Conservation (phyloP, 92 coral and sea anemone species). For the Palythoa grandiflora region DNA sequence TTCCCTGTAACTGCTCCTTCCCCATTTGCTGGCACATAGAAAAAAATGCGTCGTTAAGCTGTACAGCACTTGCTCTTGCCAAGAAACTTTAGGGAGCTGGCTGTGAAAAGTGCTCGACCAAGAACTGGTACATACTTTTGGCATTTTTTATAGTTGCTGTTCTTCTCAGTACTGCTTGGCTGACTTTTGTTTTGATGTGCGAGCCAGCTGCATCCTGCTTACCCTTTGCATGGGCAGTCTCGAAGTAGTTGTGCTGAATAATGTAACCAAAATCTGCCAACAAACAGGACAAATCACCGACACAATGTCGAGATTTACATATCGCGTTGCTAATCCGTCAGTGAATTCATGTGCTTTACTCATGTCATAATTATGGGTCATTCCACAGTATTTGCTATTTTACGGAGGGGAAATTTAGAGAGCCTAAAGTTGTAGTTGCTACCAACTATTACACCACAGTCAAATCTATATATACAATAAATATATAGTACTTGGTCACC, state of each 20-base stretch:
- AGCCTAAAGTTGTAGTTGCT: not conserved
- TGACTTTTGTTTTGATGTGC: too few relatives aligned
- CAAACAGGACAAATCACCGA: too few relatives aligned
- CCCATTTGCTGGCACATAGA: conserved; percentile 45
- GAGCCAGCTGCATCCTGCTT: too few relatives aligned
- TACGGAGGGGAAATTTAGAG: not conserved
- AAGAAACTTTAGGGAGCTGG: conserved; percentile 54
- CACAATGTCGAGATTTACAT: not conserved
- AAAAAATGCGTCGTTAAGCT: conserved; percentile 39
- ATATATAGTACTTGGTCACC: not conserved
- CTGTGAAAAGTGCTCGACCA: conserved; percentile 36
- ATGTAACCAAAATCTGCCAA: too few relatives aligned
- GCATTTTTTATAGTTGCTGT: conserved; percentile 30
- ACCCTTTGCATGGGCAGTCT: too few relatives aligned
- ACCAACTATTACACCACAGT: conserved; percentile 5
- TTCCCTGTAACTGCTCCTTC: conserved; percentile 50
- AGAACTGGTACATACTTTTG: conserved; percentile 39
- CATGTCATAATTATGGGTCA: not conserved
- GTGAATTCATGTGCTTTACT: not conserved
- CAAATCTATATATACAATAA: not conserved
- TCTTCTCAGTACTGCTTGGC: too few relatives aligned
- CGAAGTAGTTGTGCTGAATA: too few relatives aligned
- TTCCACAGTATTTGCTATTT: not conserved
- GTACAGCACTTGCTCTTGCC: conserved; percentile 39
- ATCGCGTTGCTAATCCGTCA: not conserved